These are phyloP conservation scores for Merodon equestris DNA, from an alignment of 2,888 invertebrate genomes.

Conservation along the genomic window DNA sequence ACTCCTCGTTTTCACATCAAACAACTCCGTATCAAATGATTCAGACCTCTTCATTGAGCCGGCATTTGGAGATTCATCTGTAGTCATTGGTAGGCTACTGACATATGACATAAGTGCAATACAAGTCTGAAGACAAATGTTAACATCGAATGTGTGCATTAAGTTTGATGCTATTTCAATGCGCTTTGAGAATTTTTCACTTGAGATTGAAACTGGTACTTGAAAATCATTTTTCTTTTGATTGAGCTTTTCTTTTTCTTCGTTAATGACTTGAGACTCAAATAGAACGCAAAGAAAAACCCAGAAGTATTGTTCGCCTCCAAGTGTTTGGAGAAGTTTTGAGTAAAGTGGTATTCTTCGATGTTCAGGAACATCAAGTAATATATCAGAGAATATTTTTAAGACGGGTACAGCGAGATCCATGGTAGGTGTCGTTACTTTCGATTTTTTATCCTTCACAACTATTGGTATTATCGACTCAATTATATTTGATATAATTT, in stretches of 20 bases:
- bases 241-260: slow-evolving; percentile 79
- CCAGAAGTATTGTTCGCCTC: slow-evolving; percentile 84
- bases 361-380: slow-evolving; percentile 96
- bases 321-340: slow-evolving; percentile 87
- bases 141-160: slow-evolving; percentile 83
- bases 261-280: slow-evolving; percentile 84
- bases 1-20: slow-evolving; percentile 83
- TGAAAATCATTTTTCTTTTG: slow-evolving; percentile 68
- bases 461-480: slow-evolving; percentile 94
- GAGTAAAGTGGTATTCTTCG: slow-evolving; percentile 89
- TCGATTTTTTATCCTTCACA: slow-evolving; percentile 79
- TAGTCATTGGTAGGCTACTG: slow-evolving; percentile 83
- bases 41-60: neutral
- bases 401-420: slow-evolving; percentile 84
- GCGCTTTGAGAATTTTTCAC: slow-evolving; percentile 80
- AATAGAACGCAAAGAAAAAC: slow-evolving; percentile 85
- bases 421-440: neutral
- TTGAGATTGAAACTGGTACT: slow-evolving; percentile 48
- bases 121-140: slow-evolving; percentile 83
- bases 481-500: slow-evolving; percentile 93
- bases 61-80: slow-evolving; percentile 75
- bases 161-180: slow-evolving; percentile 85
- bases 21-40: slow-evolving; percentile 77
- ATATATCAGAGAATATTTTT: slow-evolving; percentile 93
- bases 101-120: slow-evolving; percentile 84